Evolutionary conservation across 2,888 invertebrate genomes (phyloP).

Genomic region (Petrolisthes manimaculis): DNA sequence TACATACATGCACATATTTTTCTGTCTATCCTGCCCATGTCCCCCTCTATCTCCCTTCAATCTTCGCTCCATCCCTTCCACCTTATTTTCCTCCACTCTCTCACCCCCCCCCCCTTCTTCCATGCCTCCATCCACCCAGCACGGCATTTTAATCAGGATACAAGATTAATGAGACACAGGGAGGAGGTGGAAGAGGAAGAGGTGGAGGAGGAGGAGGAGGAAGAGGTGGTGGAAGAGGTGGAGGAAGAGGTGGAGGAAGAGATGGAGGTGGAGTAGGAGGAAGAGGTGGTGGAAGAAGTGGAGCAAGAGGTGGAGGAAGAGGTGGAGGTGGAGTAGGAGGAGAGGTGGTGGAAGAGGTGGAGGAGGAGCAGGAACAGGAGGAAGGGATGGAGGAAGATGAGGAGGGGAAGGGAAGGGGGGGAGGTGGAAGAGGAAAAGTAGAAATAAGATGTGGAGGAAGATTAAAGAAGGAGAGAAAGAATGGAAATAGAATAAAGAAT

Average conservation of each 20-base stretch:
- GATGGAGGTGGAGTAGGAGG: neutral
- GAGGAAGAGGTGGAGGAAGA: neutral
- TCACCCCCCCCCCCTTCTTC: neutral
- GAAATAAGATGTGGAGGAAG: neutral
- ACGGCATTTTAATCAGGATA: conserved; percentile 29
- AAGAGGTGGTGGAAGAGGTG: neutral
- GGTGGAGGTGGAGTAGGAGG: neutral
- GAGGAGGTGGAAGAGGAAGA: neutral
- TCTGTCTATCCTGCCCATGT: neutral
- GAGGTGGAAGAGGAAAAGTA: neutral
- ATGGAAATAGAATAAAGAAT: no score
- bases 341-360: neutral
- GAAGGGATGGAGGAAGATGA: no score
- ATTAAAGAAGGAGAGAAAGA: no score
- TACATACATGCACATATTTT: neutral
- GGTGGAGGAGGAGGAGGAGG: neutral
- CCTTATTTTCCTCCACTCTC: neutral
- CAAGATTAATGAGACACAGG: conserved; percentile 20
- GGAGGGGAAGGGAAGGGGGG: neutral
- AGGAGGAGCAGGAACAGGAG: neutral
- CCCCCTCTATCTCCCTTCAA: neutral
- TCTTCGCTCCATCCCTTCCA: neutral
- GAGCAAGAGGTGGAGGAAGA: neutral
- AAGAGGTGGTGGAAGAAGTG: no score
- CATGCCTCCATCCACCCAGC: neutral